Base-by-base conservation (phyloP, 1,140 invertebrate species). In the Tigriopus japonicus region DNA sequence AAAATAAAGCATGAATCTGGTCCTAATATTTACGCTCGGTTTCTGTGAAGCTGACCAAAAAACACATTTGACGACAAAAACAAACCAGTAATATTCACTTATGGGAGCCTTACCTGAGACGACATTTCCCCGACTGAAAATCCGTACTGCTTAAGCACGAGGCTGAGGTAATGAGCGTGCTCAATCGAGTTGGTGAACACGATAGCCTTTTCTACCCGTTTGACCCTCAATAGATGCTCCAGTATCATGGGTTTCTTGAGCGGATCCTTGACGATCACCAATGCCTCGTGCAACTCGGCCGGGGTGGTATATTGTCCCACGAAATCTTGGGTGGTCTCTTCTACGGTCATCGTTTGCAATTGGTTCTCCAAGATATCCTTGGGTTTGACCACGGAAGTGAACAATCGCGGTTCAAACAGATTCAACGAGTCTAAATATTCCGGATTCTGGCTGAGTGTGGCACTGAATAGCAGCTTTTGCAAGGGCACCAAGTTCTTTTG, bases 401-500 rank as follows among this genome's bases (percentile, higher is more conserved):
- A 96, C 1, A 98, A 73, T 70, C 84, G 87, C 0, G 94, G 94
- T 69, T 89, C 82, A 69, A 91, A 95, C 0, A 98, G 73, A 14
- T 83, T 81, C 63, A 96, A 76, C 61, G 83, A 78, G 65, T 88
- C 81, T 23, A 98, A 74, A 69, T 91, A 87, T 73, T 98, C 91
- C 7, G 93, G 91, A 76, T 98, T 89, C 68, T 93, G 87, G 0
- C 91, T 88, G 10, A 98, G 70, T 2, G 94, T 98, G 6, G 94
- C 94, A 12, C 93, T 97, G 68, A 96, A 94, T 10, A 98, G 72
- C 6, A 98, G 73, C 71, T 96, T 97, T 62, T 97, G 92, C 1
- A 90, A 81, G 56, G 79, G 77, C 65, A 71, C 66, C 64, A 70
- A 35, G 28, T 35, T 35, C 3, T 9, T 24, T 15, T 45, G 43